Evolutionary conservation across 2,113 vertebrate species (phyloP).

Genomic region (human): GRCh38 chr13:82709001-82709500

Average conservation of each 20-base stretch:
- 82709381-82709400: background rate
- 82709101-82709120: background rate
- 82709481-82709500: background rate
- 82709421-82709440: background rate
- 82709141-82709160: background rate
- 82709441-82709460: background rate
- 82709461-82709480: background rate
- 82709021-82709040: background rate
- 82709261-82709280: background rate
- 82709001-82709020: background rate
- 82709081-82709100: background rate
- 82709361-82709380: background rate
- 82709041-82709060: background rate
- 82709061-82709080: background rate
- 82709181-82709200: background rate
- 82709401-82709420: background rate
- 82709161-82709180: background rate
- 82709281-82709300: background rate
- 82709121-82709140: background rate
- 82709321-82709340: background rate
- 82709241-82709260: background rate
- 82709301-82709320: background rate
- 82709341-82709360: background rate
- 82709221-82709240: background rate
- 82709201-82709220: background rate